phyloP scores from a whole-genome alignment of 1,140 invertebrate species.

The Globodera rostochiensis region DNA sequence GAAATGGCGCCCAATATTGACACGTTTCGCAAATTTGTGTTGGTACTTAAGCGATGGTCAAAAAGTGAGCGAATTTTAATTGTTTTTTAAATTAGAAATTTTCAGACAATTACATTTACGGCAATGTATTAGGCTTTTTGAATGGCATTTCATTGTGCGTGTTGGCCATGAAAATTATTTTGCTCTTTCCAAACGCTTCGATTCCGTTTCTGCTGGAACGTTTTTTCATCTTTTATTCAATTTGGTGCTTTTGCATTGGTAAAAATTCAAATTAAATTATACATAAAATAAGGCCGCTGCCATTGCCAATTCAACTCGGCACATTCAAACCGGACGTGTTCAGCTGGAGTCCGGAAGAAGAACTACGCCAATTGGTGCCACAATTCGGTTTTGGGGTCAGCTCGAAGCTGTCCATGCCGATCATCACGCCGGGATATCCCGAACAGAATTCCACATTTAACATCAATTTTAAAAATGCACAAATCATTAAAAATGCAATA shows the following conservation, averaged over 20 bases:
- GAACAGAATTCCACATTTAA: slow-evolving; percentile 28
- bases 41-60: neutral
- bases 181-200: slow-evolving; percentile 1
- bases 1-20: neutral
- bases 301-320: neutral
- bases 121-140: slow-evolving; percentile 6
- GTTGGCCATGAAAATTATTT: slow-evolving; percentile 9
- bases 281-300: neutral
- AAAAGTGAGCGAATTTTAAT: neutral
- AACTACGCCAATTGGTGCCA: neutral
- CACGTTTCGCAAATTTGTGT: neutral
- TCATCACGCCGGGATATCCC: slow-evolving; percentile 23
- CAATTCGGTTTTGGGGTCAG: neutral
- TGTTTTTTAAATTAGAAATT: neutral
- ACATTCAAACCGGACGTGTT: neutral
- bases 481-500: slow-evolving; percentile 14
- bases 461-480: slow-evolving; percentile 3
- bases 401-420: slow-evolving; percentile 1
- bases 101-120: slow-evolving; percentile 19
- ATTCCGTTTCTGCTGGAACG: neutral
- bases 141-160: slow-evolving; percentile 19
- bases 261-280: neutral
- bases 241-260: neutral
- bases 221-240: slow-evolving; percentile 10
- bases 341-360: neutral